Conservation (phyloP, 2,113 vertebrate species). For the Psophia crepitans region DNA sequence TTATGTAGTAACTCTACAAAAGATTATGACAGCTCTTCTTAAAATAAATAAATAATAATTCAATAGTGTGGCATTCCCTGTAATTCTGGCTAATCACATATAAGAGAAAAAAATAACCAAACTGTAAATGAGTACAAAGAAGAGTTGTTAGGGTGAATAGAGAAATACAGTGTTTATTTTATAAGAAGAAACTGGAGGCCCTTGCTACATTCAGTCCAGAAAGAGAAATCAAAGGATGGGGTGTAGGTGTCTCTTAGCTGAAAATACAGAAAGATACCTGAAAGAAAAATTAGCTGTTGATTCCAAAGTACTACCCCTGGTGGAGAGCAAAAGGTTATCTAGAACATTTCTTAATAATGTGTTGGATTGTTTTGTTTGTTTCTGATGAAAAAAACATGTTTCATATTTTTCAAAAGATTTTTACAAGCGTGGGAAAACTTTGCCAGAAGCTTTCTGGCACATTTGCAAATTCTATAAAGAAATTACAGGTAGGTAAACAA, state of each 20-base stretch:
- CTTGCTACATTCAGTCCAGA: not conserved
- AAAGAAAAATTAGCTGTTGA: not conserved
- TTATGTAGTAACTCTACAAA: not conserved
- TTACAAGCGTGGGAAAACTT: not conserved
- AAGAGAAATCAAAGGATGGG: not conserved
- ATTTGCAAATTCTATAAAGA: not conserved
- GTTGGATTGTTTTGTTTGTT: not conserved
- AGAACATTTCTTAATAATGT: not conserved
- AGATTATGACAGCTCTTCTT: not conserved
- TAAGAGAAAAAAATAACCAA: not conserved
- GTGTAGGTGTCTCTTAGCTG: not conserved
- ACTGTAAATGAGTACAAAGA: not conserved
- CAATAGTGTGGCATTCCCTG: not conserved
- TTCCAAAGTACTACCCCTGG: not conserved
- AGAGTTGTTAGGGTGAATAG: not conserved
- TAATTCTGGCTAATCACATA: not conserved
- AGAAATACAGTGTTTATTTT: not conserved
- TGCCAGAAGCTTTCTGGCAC: not conserved
- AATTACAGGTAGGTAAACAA: not conserved
- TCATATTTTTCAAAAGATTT: not conserved
- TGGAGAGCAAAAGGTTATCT: not conserved
- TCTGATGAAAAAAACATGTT: not conserved
- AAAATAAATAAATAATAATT: no score
- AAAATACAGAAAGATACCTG: not conserved
- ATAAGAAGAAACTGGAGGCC: not conserved